A percentile compares a stretch with the other conserved stretches of the same genome.
Evolutionary conservation across 2,888 invertebrate genomes (phyloP).

Genomic region (Punctoribates punctum): DNA sequence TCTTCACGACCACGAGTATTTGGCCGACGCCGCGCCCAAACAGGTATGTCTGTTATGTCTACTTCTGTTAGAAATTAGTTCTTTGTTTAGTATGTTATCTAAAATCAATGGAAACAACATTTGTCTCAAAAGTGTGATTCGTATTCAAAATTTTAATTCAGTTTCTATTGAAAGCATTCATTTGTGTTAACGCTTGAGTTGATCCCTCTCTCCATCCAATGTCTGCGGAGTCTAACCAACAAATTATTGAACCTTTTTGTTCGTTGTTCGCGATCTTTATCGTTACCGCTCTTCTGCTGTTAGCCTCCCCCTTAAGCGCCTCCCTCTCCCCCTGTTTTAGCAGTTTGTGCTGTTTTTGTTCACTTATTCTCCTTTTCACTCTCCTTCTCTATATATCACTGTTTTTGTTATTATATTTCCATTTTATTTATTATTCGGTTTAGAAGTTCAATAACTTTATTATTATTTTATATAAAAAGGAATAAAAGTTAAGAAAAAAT

Average conservation of each 20-base stretch:
- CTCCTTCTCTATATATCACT: slow-evolving; percentile 21
- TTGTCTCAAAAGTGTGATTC: not conserved
- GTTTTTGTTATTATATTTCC: not conserved
- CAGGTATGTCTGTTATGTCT: slow-evolving; percentile 20
- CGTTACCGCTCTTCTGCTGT: not conserved
- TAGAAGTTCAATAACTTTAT: slow-evolving; percentile 11
- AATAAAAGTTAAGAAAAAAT: not conserved
- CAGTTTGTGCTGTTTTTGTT: not conserved
- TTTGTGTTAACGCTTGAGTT: not conserved
- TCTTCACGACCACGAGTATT: slow-evolving; percentile 79
- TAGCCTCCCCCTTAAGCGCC: not conserved
- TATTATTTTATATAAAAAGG: not conserved
- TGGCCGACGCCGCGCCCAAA: slow-evolving; percentile 74
- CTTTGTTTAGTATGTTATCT: no score
- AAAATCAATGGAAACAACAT: no score
- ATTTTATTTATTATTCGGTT: not conserved
- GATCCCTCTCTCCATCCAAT: not conserved
- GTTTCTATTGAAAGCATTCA: not conserved
- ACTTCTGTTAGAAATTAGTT: not conserved
- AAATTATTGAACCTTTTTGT: slow-evolving; percentile 15
- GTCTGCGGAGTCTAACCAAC: not conserved
- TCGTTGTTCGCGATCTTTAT: not conserved
- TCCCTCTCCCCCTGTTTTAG: not conserved
- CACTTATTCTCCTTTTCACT: not conserved
- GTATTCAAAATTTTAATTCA: not conserved